A percentile compares a stretch with the other conserved stretches of the same genome.
phyloP scores from a whole-genome alignment of 2,113 vertebrate genomes.

The Takifugu flavidus region DNA sequence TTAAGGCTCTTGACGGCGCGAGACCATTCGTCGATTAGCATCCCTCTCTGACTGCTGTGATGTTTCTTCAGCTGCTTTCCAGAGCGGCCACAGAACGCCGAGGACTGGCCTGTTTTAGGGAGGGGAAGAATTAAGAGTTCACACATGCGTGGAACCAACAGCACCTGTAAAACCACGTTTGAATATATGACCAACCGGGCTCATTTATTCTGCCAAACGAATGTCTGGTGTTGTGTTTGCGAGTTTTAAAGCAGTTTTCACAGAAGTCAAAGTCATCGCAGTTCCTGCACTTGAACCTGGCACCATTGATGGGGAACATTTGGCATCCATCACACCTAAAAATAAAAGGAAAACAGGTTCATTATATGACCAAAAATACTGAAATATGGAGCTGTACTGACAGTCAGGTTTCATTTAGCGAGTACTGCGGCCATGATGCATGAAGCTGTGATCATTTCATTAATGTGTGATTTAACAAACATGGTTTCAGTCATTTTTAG shows the following conservation, averaged over 20 bases:
- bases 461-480: too few relatives aligned
- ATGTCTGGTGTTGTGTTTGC: constrained; percentile 90
- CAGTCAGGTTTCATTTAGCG: too few relatives aligned
- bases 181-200: constrained; percentile 75
- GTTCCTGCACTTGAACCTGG: constrained; percentile 94
- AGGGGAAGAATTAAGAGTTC: constrained; percentile 2
- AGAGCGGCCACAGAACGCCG: constrained; percentile 89
- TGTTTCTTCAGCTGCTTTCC: constrained; percentile 93
- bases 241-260: constrained; percentile 95
- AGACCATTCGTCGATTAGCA: constrained; percentile 95
- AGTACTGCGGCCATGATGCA: too few relatives aligned
- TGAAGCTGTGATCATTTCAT: too few relatives aligned
- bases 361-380: neutral
- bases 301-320: constrained; percentile 97
- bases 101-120: constrained; percentile 75
- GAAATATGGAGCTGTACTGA: neutral
- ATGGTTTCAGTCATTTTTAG: too few relatives aligned
- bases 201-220: constrained; percentile 97
- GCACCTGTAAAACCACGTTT: neutral
- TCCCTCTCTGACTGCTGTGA: constrained; percentile 86
- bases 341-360: neutral
- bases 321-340: constrained; percentile 95
- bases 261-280: constrained; percentile 99
- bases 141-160: neutral
- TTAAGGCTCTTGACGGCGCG: constrained; percentile 91